These are phyloP conservation scores for Corythornis madagascariensis DNA, from an alignment of 2,113 vertebrate species.

Conservation along the genomic window DNA sequence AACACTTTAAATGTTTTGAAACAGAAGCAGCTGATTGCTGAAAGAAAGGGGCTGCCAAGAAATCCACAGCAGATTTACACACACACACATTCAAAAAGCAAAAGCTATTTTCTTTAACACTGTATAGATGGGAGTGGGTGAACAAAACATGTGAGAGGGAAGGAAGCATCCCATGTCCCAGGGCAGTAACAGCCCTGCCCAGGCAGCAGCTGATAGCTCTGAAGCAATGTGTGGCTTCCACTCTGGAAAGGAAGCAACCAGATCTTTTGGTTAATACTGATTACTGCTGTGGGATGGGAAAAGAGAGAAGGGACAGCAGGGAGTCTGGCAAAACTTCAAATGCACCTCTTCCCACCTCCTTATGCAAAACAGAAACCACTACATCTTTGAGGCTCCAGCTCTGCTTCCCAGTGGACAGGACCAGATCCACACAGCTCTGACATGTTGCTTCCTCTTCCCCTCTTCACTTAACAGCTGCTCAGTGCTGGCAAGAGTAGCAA, in stretches of 20 bases:
- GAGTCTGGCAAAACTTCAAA: not conserved
- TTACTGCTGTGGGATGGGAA: not conserved
- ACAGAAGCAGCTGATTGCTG: not conserved
- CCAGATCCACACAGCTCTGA: not conserved
- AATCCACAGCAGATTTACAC: not conserved
- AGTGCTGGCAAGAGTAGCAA: not conserved
- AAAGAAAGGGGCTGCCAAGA: not conserved
- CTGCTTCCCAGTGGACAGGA: not conserved
- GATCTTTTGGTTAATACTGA: not conserved
- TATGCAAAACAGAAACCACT: not conserved
- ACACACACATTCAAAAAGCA: not conserved
- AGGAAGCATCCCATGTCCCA: not conserved
- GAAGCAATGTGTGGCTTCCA: not conserved
- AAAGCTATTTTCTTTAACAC: not conserved
- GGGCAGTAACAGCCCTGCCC: not conserved
- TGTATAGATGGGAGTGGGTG: not conserved
- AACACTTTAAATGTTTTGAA: not conserved
- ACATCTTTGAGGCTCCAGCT: not conserved
- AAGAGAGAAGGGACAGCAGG: not conserved
- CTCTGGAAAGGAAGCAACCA: rapidly evolving
- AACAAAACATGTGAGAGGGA: not conserved
- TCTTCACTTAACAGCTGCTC: not conserved
- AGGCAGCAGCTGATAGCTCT: not conserved
- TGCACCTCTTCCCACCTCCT: not conserved
- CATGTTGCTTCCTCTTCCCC: not conserved